Conservation (phyloP, 2,797 vertebrate species). For the Schizopygopsis pylzovi region DNA sequence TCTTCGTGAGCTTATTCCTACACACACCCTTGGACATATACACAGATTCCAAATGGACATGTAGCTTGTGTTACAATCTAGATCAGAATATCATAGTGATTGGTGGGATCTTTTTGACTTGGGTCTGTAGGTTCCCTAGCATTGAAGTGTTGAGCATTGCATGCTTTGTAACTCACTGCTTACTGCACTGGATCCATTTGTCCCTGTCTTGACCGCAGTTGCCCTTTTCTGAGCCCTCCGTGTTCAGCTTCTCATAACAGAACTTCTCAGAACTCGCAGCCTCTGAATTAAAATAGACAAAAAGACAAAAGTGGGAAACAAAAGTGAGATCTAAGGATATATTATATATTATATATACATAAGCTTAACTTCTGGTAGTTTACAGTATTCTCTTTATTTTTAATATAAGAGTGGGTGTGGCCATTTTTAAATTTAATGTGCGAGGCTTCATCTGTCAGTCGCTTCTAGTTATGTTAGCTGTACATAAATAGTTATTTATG, state of each 20-base stretch:
- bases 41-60: neutral
- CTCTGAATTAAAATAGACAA: conserved; percentile 73
- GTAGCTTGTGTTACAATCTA: neutral
- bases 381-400: neutral
- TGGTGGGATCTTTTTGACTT: neutral
- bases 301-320: conserved; percentile 13
- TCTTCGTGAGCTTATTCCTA: too few species aligned
- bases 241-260: conserved; percentile 98
- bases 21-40: too few species aligned
- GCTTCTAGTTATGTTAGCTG: neutral
- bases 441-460: neutral
- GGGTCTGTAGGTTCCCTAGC: neutral
- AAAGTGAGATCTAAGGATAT: neutral
- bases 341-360: neutral
- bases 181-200: conserved; percentile 94
- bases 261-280: conserved; percentile 94
- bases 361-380: neutral
- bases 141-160: neutral
- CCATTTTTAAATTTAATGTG: neutral
- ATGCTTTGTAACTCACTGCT: conserved; percentile 87
- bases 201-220: conserved; percentile 96
- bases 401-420: neutral
- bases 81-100: neutral
- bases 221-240: conserved; percentile 96
- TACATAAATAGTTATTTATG: neutral